These are phyloP conservation scores for Hippolais icterina DNA, from an alignment of 2,113 vertebrate species.

Conservation along the genomic window DNA sequence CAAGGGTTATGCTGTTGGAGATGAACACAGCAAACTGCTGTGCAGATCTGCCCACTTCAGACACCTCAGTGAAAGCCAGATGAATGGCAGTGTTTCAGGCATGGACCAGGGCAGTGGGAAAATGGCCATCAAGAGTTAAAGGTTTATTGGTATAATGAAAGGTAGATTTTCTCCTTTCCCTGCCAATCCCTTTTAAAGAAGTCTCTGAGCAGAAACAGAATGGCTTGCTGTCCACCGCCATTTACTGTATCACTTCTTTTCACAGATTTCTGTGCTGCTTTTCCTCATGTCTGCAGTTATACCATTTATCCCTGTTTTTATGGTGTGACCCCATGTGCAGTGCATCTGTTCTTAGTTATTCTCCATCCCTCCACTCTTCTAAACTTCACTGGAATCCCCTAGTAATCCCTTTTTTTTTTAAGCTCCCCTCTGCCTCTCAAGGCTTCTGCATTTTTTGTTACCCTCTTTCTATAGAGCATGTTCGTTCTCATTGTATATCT, in stretches of 20 bases:
- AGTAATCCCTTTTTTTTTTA: background rate
- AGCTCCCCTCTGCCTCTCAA: background rate
- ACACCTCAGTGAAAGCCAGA: background rate
- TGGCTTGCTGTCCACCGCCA: background rate
- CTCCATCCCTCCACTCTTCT: background rate
- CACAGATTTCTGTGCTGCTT: background rate
- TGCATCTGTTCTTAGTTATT: background rate
- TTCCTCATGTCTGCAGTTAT: background rate
- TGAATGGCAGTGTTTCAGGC: background rate
- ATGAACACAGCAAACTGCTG: background rate
- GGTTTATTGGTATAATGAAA: background rate
- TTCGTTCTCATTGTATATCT: background rate
- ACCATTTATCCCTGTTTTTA: background rate
- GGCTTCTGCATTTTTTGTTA: background rate
- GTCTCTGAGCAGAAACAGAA: background rate
- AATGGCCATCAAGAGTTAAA: background rate
- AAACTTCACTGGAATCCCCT: background rate
- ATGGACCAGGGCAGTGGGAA: background rate
- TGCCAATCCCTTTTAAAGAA: background rate
- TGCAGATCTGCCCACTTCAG: background rate
- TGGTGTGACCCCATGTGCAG: background rate
- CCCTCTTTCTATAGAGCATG: background rate
- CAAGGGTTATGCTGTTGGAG: background rate
- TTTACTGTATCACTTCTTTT: background rate
- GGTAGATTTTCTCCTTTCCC: background rate